These are phyloP conservation scores for Nephrotoma guestfalica DNA, from an alignment of 2,888 invertebrate species.

Conservation along the genomic window DNA sequence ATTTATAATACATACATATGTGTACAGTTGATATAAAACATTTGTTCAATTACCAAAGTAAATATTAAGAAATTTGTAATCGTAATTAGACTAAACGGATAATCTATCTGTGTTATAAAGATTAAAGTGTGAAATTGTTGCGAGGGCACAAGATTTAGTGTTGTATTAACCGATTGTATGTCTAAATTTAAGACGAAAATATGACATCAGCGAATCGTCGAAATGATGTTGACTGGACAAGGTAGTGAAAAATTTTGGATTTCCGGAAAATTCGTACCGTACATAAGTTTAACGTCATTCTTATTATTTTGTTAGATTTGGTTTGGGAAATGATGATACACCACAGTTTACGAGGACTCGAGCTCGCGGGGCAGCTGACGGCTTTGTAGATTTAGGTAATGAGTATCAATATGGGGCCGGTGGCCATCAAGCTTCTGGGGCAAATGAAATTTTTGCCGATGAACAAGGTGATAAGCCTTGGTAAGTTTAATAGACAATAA, in stretches of 20 bases:
- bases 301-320: conserved; percentile 19
- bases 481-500: conserved; percentile 15
- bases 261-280: background rate
- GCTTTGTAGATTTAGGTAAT: conserved; percentile 61
- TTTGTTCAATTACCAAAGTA: too few species aligned
- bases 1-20: too few species aligned
- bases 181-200: background rate
- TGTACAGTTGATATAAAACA: background rate
- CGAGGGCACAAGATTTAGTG: background rate
- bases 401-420: conserved; percentile 62
- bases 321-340: conserved; percentile 28
- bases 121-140: background rate
- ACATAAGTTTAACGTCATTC: background rate
- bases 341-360: conserved; percentile 36
- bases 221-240: conserved; percentile 26
- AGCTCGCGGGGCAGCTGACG: conserved; percentile 49
- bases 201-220: conserved; percentile 10
- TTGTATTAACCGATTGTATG: background rate
- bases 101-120: background rate
- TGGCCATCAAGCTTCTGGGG: conserved; percentile 72
- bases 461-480: conserved; percentile 56
- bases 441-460: conserved; percentile 82
- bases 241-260: conserved; percentile 20
- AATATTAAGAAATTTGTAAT: background rate
- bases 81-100: background rate